Evolutionary conservation across 2,888 invertebrate genomes (phyloP).

Genomic region (Allacma fusca): DNA sequence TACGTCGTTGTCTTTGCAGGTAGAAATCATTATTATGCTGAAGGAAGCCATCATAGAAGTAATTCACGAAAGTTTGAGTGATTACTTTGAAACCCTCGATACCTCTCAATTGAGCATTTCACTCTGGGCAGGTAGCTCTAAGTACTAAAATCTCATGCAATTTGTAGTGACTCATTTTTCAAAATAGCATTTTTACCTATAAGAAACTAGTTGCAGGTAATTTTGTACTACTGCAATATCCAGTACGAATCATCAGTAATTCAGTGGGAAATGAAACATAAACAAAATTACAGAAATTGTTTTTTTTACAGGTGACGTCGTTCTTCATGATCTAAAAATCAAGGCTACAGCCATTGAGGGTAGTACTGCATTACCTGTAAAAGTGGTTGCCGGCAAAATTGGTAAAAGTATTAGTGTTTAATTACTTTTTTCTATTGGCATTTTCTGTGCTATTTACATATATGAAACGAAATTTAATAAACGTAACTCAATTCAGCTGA

Average conservation of each 20-base stretch:
- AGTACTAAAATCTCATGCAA: conserved; percentile 53
- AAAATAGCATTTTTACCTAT: too few relatives aligned
- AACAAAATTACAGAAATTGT: too few relatives aligned
- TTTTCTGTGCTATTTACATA: not conserved
- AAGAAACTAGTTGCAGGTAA: not conserved
- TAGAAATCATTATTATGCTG: too few relatives aligned
- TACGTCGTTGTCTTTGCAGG: too few relatives aligned
- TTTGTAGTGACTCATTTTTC: too few relatives aligned
- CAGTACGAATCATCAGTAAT: too few relatives aligned
- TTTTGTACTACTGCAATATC: not conserved
- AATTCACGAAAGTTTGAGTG: conserved; percentile 90
- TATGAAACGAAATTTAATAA: too few relatives aligned
- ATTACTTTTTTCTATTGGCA: not conserved
- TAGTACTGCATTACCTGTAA: conserved; percentile 92
- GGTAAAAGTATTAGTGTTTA: conserved; percentile 70
- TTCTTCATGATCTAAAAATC: conserved; percentile 84
- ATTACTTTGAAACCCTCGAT: conserved; percentile 96
- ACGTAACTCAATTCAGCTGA: too few relatives aligned
- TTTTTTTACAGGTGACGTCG: conserved; percentile 83
- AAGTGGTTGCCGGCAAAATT: conserved; percentile 87
- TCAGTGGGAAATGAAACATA: too few relatives aligned
- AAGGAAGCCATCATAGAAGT: conserved; percentile 80
- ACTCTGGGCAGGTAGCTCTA: conserved; percentile 88
- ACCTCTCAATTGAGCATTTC: conserved; percentile 91
- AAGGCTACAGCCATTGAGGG: conserved; percentile 91